phyloP scores from a whole-genome alignment of 2,113 vertebrate genomes.

The Tragelaphus scriptus region DNA sequence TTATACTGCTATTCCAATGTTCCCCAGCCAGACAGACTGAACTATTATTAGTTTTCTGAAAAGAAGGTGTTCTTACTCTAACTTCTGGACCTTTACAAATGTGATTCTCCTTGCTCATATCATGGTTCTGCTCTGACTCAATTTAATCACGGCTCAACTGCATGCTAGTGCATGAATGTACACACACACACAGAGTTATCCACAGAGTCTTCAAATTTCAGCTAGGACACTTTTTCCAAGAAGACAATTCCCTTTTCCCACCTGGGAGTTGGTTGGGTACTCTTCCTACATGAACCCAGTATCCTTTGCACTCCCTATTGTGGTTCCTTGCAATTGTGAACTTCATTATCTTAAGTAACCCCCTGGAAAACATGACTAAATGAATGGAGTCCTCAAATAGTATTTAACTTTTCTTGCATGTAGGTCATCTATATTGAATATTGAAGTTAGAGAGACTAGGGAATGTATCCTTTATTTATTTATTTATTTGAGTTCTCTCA shows the following conservation, averaged over 20 bases:
- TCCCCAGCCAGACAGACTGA: neutral
- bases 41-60: neutral
- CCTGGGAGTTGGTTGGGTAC: neutral
- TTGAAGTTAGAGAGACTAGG: neutral
- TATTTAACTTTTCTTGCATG: neutral
- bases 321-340: neutral
- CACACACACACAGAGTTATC: neutral
- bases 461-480: neutral
- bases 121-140: neutral
- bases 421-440: neutral
- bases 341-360: neutral
- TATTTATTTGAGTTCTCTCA: neutral
- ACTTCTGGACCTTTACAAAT: neutral
- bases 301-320: neutral
- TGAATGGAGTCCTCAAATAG: neutral
- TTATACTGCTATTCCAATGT: neutral
- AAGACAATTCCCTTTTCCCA: neutral
- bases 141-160: neutral
- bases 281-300: neutral
- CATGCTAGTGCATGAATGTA: neutral
- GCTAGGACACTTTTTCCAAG: neutral
- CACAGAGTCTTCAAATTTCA: neutral
- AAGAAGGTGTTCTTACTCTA: neutral
- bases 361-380: neutral
- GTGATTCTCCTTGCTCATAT: neutral